phyloP scores from a whole-genome alignment of 53 echinoderm and acorn worm species.

The Luidia sarsii region DNA sequence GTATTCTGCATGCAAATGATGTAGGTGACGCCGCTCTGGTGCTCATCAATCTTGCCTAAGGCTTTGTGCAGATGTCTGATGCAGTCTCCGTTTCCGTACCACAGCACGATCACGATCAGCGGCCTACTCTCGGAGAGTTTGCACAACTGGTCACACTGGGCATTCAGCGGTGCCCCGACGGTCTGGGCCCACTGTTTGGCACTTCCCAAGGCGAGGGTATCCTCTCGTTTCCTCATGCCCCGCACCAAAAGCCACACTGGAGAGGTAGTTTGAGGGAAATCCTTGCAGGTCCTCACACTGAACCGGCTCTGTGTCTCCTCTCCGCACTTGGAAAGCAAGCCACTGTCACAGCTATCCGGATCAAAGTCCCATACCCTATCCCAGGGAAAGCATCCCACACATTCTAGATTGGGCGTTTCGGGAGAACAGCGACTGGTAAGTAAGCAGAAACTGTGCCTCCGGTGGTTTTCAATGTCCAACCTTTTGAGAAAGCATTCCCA shows the following conservation, averaged over 20 bases:
- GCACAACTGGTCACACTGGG: slow-evolving; percentile 18
- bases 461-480: slow-evolving; percentile 21
- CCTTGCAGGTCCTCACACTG: slow-evolving; percentile 29
- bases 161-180: slow-evolving; percentile 5
- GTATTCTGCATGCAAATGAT: slow-evolving; percentile 27
- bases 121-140: slow-evolving; percentile 30
- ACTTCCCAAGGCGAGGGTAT: not conserved
- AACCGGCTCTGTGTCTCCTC: not conserved
- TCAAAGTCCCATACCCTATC: slow-evolving; percentile 59
- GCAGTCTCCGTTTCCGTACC: slow-evolving; percentile 34
- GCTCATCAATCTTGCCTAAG: slow-evolving; percentile 37
- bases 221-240: not conserved
- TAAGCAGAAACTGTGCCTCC: slow-evolving; percentile 27
- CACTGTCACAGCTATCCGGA: slow-evolving; percentile 30
- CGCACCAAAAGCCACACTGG: slow-evolving; percentile 31
- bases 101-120: slow-evolving; percentile 37
- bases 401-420: not conserved
- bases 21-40: slow-evolving; percentile 3
- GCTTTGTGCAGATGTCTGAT: slow-evolving; percentile 18
- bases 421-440: not conserved
- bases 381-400: slow-evolving; percentile 30
- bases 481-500: not conserved
- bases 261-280: slow-evolving; percentile 4
- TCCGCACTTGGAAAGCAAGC: slow-evolving; percentile 32
- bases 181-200: slow-evolving; percentile 14